Evolutionary conservation across 2,888 invertebrate species (phyloP), one percentile per base, ranked within the genome.

Genomic region (Hololepta plana): DNA sequence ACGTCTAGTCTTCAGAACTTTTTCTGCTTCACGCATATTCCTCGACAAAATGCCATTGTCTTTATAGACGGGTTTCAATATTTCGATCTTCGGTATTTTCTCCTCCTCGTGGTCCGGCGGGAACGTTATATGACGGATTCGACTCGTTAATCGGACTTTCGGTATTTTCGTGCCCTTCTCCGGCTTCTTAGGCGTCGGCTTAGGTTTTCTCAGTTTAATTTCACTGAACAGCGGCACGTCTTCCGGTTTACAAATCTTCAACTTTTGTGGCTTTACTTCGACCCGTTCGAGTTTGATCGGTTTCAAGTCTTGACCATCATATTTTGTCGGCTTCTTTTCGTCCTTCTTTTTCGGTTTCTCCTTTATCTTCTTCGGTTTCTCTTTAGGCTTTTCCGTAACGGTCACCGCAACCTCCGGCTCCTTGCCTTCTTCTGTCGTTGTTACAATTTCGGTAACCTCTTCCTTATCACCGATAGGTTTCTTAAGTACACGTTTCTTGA

Each of bases 151-250:
- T 32, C 56, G 36, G 32, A 59, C 47, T 44, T 56, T 59, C 2
- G 57, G 59, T 11, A 57, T 31, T 37, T 57, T 51, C 3, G 41
- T 40, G 16, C 39, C 39, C 31, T 51, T 45, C 2, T 36, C 34
- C 29, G 49, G 51, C 28, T 51, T 50, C 33, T 51, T 53, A 16
- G 43, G 41, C 17, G 44, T 39, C 21, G 39, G 33, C 31, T 49
- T 46, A 15, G 53, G 44, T 42, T 58, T 59, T 30, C 47, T 54
- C 23, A 57, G 38, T 43, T 57, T 57, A 23, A 76, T 55, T 47
- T 70, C 62, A 26, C 67, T 64, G 37, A 72, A 66, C 1, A 70
- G 64, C 6, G 59, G 53, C 36, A 64, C 58, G 22, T 43, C 41
- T 24, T 56, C 40, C 14, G 64, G 62, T 39, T 67, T 61, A 11